Conservation (phyloP, 2,797 vertebrate genomes). For the Sarcophilus harrisii region DNA sequence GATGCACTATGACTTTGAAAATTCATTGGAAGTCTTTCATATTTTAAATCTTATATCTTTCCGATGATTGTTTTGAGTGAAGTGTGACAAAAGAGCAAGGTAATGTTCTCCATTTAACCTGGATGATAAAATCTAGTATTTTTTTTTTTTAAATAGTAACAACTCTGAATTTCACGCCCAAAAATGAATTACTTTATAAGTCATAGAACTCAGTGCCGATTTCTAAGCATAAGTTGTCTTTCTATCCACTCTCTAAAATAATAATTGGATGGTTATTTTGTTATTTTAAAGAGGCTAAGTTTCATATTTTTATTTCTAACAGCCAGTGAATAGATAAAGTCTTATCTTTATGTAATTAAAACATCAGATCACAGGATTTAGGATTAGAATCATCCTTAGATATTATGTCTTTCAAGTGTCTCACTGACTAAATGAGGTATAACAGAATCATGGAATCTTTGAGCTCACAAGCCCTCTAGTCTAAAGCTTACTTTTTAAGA, state of each 20-base stretch:
- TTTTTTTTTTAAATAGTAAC: slow-evolving; percentile 8
- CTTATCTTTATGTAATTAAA: no score
- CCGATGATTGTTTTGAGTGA: not conserved
- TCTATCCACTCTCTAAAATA: no score
- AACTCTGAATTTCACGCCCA: slow-evolving; percentile 47
- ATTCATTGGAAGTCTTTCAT: not conserved
- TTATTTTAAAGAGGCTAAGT: not conserved
- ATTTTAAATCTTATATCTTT: slow-evolving; percentile 22
- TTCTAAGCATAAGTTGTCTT: not conserved
- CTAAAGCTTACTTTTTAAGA: not conserved
- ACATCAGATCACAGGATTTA: not conserved
- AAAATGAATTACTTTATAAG: slow-evolving; percentile 35
- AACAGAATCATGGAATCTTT: not conserved
- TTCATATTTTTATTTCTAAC: not conserved
- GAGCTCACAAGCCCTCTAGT: not conserved
- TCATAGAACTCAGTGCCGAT: no score
- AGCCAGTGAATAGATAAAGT: not conserved
- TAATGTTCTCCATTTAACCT: not conserved
- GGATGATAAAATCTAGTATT: not conserved
- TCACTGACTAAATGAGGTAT: not conserved
- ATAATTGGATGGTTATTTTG: not conserved
- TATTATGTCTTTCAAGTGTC: not conserved
- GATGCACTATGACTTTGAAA: not conserved
- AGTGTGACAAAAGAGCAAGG: slow-evolving; percentile 24
- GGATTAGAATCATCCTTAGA: not conserved